phyloP scores from a whole-genome alignment of 1,140 invertebrate genomes.

The Lordiphosa collinella region DNA sequence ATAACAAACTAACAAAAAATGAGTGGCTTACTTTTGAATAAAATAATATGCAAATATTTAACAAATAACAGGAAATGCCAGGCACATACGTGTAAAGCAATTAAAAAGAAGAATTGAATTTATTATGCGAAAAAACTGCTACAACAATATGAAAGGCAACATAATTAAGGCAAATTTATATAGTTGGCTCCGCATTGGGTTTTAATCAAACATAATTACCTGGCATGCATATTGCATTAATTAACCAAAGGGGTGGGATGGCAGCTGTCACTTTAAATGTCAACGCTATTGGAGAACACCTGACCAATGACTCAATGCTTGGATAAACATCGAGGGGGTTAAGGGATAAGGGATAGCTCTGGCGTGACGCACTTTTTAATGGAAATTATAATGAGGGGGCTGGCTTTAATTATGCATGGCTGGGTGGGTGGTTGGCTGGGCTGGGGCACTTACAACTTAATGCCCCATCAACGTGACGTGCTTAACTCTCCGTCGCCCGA shows the following conservation, averaged over 20 bases:
- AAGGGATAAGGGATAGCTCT: slow-evolving; percentile 7
- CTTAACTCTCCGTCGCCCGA: slow-evolving; percentile 34
- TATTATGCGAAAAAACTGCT: not conserved
- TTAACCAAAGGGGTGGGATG: slow-evolving; percentile 15
- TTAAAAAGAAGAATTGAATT: slow-evolving; percentile 18
- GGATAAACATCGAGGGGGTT: slow-evolving; percentile 1
- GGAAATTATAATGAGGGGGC: slow-evolving; percentile 71
- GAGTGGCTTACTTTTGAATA: slow-evolving; percentile 6
- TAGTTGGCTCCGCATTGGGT: slow-evolving; percentile 19
- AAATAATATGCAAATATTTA: slow-evolving; percentile 38
- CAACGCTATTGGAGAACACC: slow-evolving; percentile 19
- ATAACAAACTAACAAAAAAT: too few species aligned
- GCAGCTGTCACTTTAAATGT: slow-evolving; percentile 62
- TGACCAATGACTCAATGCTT: slow-evolving; percentile 13
- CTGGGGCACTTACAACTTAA: slow-evolving; percentile 63
- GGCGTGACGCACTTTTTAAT: slow-evolving; percentile 57
- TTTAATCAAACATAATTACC: slow-evolving; percentile 75
- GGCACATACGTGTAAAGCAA: slow-evolving; percentile 23
- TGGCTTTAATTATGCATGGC: slow-evolving; percentile 66
- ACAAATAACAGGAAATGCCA: slow-evolving; percentile 40
- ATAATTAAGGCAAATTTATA: slow-evolving; percentile 63
- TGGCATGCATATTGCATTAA: slow-evolving; percentile 61
- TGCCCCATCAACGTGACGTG: slow-evolving; percentile 64
- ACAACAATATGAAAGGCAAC: slow-evolving; percentile 9
- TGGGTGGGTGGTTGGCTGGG: slow-evolving; percentile 7